Evolutionary conservation across 2,797 vertebrate genomes (phyloP).

Genomic region (Rhinatrema bivittatum): DNA sequence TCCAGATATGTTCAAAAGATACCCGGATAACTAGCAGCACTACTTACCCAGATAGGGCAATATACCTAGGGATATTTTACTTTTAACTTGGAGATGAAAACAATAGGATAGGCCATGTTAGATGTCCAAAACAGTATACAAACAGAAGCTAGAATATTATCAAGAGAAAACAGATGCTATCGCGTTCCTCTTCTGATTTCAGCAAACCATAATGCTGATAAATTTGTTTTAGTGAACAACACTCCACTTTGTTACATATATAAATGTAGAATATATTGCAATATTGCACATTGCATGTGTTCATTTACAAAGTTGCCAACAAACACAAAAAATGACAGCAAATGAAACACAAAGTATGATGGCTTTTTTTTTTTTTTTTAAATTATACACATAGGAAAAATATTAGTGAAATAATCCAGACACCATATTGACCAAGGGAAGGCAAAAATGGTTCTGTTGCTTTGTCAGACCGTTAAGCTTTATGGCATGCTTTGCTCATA

Average conservation of each 20-base stretch:
- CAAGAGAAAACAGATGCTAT: too few relatives aligned
- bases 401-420: conserved; percentile 11
- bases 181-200: too few relatives aligned
- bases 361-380: too few relatives aligned
- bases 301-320: conserved; percentile 12
- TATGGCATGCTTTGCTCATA: conserved; percentile 22
- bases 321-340: conserved; percentile 30
- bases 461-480: neutral
- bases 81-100: too few relatives aligned
- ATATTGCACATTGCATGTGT: too few relatives aligned
- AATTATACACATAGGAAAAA: conserved; percentile 51
- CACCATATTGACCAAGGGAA: conserved; percentile 20
- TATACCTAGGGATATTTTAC: too few relatives aligned
- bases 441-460: neutral
- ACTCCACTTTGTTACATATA: conserved; percentile 30
- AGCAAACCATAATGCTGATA: neutral
- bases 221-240: conserved; percentile 43
- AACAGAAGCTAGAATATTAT: conserved; percentile 10
- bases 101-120: neutral
- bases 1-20: too few relatives aligned
- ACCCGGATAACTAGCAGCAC: too few relatives aligned
- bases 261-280: conserved; percentile 10
- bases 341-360: conserved; percentile 35
- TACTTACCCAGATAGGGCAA: too few relatives aligned
- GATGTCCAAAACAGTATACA: neutral